phyloP scores from a whole-genome alignment of 2,113 vertebrate genomes.

The Steatornis caripensis region DNA sequence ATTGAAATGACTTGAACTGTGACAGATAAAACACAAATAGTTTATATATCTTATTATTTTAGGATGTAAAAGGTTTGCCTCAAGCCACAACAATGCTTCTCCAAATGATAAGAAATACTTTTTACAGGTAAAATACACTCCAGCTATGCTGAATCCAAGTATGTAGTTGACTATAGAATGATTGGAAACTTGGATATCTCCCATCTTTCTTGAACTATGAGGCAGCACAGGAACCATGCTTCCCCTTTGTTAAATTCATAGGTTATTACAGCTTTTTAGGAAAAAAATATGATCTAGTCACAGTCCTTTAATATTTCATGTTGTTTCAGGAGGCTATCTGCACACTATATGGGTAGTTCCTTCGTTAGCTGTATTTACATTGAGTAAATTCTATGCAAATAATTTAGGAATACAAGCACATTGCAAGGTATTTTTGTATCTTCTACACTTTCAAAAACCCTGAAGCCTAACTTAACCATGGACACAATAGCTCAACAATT shows the following conservation, averaged over 20 bases:
- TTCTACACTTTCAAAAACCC: neutral
- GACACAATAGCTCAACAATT: neutral
- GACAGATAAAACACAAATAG: neutral
- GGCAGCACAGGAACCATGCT: neutral
- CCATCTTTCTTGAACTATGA: neutral
- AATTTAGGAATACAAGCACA: neutral
- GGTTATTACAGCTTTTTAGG: neutral
- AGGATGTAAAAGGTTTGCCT: neutral
- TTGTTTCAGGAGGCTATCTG: neutral
- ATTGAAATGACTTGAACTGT: neutral
- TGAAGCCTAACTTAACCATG: neutral
- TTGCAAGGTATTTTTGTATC: neutral
- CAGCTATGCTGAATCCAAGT: neutral
- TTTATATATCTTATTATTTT: neutral
- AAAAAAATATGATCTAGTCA: neutral
- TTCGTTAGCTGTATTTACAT: neutral
- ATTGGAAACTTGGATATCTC: neutral
- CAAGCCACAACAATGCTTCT: neutral
- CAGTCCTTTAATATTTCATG: neutral
- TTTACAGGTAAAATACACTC: neutral
- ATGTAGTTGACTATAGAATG: neutral
- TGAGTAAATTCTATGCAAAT: neutral
- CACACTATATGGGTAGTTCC: neutral
- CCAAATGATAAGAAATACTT: neutral
- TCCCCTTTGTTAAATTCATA: neutral